Conservation (phyloP, 2,888 invertebrate genomes). For the Julus scandinavius region DNA sequence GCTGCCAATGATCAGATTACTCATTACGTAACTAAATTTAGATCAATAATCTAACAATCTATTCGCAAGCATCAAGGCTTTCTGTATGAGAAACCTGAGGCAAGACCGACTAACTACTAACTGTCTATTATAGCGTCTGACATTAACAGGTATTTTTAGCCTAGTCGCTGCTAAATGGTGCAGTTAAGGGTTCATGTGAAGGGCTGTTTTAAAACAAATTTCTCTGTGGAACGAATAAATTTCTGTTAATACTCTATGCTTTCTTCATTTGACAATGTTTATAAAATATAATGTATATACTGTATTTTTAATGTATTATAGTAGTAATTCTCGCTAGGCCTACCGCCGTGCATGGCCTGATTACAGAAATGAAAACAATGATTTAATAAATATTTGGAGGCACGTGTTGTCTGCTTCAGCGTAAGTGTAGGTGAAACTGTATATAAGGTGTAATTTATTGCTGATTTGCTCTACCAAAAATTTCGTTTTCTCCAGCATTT, state of each 20-base stretch:
- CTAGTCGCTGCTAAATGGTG: background rate
- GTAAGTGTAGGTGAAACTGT: constrained; percentile 31
- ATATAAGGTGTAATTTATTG: constrained; percentile 16
- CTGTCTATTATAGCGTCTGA: background rate
- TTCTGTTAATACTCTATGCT: background rate
- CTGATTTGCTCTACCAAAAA: background rate
- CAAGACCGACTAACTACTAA: background rate
- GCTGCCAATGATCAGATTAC: constrained; percentile 38
- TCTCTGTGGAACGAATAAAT: background rate
- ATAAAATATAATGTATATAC: background rate
- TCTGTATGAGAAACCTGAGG: background rate
- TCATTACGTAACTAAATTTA: constrained; percentile 15
- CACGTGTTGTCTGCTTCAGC: constrained; percentile 9
- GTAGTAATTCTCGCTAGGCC: background rate
- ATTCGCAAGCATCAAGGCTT: background rate
- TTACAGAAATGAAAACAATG: background rate
- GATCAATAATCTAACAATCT: constrained; percentile 34
- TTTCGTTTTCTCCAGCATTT: background rate
- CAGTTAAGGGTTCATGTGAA: background rate
- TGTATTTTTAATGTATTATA: background rate
- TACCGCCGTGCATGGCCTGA: constrained; percentile 29
- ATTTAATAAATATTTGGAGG: background rate
- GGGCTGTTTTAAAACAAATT: background rate
- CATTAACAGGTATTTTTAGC: background rate
- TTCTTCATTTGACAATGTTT: background rate